Evolutionary conservation across 2,113 vertebrate genomes (phyloP), one percentile per base, ranked within the genome.

Genomic region (Alectura lathami): DNA sequence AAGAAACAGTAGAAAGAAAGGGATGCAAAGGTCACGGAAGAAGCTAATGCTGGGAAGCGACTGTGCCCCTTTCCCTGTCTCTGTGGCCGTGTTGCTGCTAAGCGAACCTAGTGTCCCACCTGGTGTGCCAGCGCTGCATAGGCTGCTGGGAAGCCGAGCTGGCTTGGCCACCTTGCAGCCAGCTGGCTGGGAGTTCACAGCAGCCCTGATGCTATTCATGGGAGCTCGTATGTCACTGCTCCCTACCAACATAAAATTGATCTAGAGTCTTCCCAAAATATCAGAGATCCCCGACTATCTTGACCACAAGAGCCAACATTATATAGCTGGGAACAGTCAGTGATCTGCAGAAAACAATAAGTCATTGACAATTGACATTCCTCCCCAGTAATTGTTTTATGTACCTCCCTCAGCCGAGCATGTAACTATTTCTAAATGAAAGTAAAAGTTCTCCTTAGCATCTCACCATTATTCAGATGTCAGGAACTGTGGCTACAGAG

Each of bases 141-240:
- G 69, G 50, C 60, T 72, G 36, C 76, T 0, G 6, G 57, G 73
- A 78, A 62, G 51, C 68, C 0, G 7, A 93, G 76, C 80, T 95
- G 93, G 95, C 91, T 95, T 6, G 0, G 67, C 43, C 69, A 38
- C 86, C 76, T 68, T 72, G 86, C 64, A 68, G 56, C 77, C 95
- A 96, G 93, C 94, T 96, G 94, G 82, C 30, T 95, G 91, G 91
- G 89, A 96, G 89, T 95, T 91, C 43, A 8, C 76, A 64, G 40
- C 89, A 94, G 85, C 89, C 72, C 43, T 14, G 11, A 30, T 30
- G 30, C 91, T 93, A 73, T 95, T 93, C 88, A 53, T 51, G 18
- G 40, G 26, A 53, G 79, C 85, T 91, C 56, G 7, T 95, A 89
- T 91, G 91, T 94, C 90, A 92, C 4, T 3, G 62, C 48, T 86